Evolutionary conservation across 2,888 invertebrate genomes (phyloP).

Genomic region (Drosophila limbata): DNA sequence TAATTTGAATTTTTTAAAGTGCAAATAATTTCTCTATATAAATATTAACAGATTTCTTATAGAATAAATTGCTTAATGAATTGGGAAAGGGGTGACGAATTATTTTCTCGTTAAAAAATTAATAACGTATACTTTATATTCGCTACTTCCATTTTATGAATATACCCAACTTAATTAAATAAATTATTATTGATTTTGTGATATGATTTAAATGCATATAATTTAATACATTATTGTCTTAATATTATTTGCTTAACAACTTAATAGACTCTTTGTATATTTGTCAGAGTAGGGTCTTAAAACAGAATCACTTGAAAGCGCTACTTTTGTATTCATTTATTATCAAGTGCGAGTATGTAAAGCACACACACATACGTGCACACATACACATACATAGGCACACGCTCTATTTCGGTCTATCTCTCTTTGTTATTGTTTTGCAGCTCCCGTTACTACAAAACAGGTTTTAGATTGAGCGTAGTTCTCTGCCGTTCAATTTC

Average conservation of each 20-base stretch:
- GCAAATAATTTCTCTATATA: too few relatives aligned
- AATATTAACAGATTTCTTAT: neutral
- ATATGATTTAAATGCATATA: too few relatives aligned
- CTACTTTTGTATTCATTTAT: neutral
- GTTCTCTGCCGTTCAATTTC: neutral
- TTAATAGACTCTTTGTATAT: neutral
- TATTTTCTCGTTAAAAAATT: too few relatives aligned
- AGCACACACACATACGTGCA: neutral
- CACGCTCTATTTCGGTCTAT: neutral
- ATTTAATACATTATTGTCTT: too few relatives aligned
- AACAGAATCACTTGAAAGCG: neutral
- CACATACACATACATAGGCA: neutral
- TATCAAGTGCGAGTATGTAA: neutral
- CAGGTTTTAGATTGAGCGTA: constrained; percentile 1
- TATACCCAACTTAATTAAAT: too few relatives aligned
- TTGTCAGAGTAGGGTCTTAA: neutral
- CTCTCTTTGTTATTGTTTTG: neutral
- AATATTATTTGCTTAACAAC: neutral
- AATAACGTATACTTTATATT: neutral
- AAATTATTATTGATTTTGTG: too few relatives aligned
- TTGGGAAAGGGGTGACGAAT: too few relatives aligned
- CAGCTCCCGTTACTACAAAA: neutral
- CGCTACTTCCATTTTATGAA: too few relatives aligned
- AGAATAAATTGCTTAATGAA: too few relatives aligned
- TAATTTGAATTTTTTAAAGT: too few relatives aligned